These are phyloP conservation scores for Gambusia affinis DNA, from an alignment of 2,113 vertebrate species.

Conservation along the genomic window DNA sequence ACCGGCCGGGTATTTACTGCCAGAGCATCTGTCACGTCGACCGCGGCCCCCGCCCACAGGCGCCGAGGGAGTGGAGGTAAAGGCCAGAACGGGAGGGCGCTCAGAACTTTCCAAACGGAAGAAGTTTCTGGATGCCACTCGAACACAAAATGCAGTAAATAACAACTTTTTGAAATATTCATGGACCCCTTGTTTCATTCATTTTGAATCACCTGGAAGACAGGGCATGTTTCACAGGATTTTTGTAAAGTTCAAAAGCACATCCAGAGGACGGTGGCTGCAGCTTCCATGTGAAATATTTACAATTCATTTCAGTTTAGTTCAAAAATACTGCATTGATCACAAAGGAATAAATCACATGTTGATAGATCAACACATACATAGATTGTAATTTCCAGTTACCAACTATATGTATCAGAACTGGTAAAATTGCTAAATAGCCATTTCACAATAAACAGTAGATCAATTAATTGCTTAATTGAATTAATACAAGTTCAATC, in stretches of 20 bases:
- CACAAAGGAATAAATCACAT: too few relatives aligned
- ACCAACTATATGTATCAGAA: too few relatives aligned
- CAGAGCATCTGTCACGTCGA: conserved; percentile 64
- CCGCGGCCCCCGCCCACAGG: conserved; percentile 23
- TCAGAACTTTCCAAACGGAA: not conserved
- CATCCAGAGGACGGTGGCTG: not conserved
- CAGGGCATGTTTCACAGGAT: not conserved
- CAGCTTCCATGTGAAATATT: not conserved
- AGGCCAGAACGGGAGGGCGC: not conserved
- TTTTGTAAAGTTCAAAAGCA: not conserved
- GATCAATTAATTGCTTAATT: too few relatives aligned
- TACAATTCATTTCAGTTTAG: not conserved
- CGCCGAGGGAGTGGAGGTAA: not conserved
- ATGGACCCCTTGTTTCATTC: not conserved
- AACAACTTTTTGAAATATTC: not conserved
- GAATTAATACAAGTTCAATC: too few relatives aligned
- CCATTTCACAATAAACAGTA: too few relatives aligned
- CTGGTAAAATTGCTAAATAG: too few relatives aligned
- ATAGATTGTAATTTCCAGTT: too few relatives aligned
- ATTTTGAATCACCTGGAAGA: not conserved
- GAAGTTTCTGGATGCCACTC: not conserved
- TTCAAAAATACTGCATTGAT: too few relatives aligned
- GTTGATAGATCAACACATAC: too few relatives aligned
- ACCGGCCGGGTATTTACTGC: conserved; percentile 47
- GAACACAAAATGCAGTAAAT: not conserved